phyloP scores from a whole-genome alignment of 2,113 vertebrate genomes.

The Dolichotis patagonum region DNA sequence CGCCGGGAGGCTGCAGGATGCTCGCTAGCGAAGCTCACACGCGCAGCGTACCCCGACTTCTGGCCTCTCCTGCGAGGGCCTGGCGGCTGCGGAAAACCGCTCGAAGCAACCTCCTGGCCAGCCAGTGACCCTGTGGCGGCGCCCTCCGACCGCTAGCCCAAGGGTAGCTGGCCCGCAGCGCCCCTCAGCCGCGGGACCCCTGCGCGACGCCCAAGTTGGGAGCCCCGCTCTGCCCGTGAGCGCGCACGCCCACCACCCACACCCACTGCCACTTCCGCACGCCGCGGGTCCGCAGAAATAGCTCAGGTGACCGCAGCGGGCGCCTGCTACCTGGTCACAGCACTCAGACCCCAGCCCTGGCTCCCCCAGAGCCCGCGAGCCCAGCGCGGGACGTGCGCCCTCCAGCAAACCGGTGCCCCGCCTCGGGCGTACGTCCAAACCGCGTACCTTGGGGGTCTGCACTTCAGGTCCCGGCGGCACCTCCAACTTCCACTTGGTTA shows the following conservation, averaged over 20 bases:
- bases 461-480: slow-evolving; percentile 77
- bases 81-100: slow-evolving; percentile 22
- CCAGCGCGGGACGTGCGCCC: not conserved
- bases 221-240: not conserved
- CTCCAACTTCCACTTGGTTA: slow-evolving; percentile 84
- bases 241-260: slow-evolving; percentile 32
- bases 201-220: slow-evolving; percentile 52
- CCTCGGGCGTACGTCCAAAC: not conserved
- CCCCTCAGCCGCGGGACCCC: slow-evolving; percentile 40
- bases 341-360: slow-evolving; percentile 31
- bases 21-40: not conserved
- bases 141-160: not conserved
- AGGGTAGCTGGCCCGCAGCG: not conserved
- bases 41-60: not conserved
- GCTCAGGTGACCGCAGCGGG: not conserved
- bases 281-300: not conserved
- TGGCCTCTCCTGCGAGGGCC: not conserved
- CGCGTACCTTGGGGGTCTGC: slow-evolving; percentile 82
- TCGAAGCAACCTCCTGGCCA: not conserved
- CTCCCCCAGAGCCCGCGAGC: not conserved
- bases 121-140: not conserved
- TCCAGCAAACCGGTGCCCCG: not conserved
- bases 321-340: slow-evolving; percentile 6
- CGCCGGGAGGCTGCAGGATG: not conserved
- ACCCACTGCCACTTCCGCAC: not conserved